Conservation (phyloP, 2,113 vertebrate species). For the Antigone vipio region DNA sequence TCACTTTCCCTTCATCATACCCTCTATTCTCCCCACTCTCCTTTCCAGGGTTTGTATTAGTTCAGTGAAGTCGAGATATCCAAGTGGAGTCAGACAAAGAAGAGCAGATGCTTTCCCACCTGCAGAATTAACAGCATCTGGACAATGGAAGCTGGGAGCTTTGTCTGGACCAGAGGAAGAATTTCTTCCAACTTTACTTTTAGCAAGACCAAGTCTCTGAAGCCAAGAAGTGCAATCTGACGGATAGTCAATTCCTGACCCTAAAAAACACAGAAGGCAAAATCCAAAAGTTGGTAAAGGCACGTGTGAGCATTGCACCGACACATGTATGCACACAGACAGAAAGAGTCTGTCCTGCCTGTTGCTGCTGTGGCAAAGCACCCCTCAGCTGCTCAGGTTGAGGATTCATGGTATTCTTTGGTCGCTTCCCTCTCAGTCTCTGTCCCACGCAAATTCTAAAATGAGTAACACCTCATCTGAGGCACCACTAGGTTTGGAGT, state of each 20-base stretch:
- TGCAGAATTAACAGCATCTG: constrained; percentile 95
- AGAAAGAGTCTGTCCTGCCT: not conserved
- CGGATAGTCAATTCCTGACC: constrained; percentile 93
- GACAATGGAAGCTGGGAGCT: constrained; percentile 81
- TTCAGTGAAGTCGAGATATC: not conserved
- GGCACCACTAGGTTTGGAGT: not conserved
- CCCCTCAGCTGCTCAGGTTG: rapidly evolving
- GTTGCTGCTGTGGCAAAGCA: not conserved
- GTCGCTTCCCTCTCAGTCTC: not conserved
- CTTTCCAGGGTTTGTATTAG: not conserved
- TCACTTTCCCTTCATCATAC: not conserved
- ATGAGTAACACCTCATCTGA: not conserved
- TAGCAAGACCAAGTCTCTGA: constrained; percentile 89
- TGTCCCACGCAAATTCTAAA: not conserved
- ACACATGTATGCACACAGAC: not conserved
- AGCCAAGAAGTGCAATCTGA: constrained; percentile 91
- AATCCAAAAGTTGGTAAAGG: not conserved
- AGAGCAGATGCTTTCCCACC: constrained; percentile 62
- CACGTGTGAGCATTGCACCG: not conserved
- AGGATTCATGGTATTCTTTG: not conserved
- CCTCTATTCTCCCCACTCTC: not conserved
- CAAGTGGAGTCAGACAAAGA: not conserved
- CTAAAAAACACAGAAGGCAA: constrained; percentile 64
- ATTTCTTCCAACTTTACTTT: constrained; percentile 84
- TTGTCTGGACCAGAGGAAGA: constrained; percentile 71